Base-by-base conservation (phyloP, 2,797 vertebrate genomes). In the Ammospiza maritima region DNA sequence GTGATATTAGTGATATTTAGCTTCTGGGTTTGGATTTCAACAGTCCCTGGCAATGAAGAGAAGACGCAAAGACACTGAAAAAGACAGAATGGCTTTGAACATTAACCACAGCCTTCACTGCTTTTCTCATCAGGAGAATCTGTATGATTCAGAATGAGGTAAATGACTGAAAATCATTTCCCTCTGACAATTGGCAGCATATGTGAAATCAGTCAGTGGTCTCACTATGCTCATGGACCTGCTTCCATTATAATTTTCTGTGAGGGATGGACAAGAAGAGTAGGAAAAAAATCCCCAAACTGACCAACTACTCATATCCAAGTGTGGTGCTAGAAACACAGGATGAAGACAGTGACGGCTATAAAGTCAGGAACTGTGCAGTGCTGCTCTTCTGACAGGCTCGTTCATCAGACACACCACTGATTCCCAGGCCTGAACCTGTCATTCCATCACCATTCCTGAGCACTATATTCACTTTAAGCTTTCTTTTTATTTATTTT, bases 401-500 rank as follows among this genome's bases (percentile, higher is more conserved):
- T 77, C 84, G 66, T 88, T 94, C 79, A 78, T 81, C 51, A 85
- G 84, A 80, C 42, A 92, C 74, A 87, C 11, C 21, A 62, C 48
- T 60, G 67, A 94, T 48, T 89, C 50, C 26, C 3, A 2, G 50
- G n/a, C 17, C 45, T 84, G 74, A 95, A 81, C 36, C 23, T 69
- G 66, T 93, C 44, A 74, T 69, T 83, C 36, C 47, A 64, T 48
- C 66, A 81, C 44, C 40, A 15, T 70, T 85, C 40, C 73, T 53
- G 42, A 94, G 85, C 34, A 54, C 22, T 70, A 82, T 27, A 79
- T 51, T 84, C 66, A 65, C 44, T 83, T 84, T 26, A 82, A 74
- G 30, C 9, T 57, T 85, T 71, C 48, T 74, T 79, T 91, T 86
- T 81, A 57, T 77, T 94, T 93, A 58, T 88, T 90, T 91, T 58